Base-by-base conservation (phyloP, 2,113 vertebrate species). In the Delphinapterus leucas region DNA sequence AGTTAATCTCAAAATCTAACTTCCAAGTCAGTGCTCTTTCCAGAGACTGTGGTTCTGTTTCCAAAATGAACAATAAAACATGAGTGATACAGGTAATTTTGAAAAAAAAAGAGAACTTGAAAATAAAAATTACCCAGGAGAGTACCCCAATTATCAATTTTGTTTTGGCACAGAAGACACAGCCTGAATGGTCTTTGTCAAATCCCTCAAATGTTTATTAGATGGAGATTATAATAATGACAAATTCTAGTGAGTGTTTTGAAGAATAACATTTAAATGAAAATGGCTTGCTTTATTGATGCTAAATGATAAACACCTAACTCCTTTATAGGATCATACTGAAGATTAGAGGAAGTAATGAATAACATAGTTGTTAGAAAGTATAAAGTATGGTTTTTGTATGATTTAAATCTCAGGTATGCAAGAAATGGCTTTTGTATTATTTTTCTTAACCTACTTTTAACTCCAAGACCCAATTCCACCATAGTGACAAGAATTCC, bases 141-240 rank as follows among this genome's bases (percentile, higher is more conserved):
- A 82, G 25, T 77, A 93, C 36, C 33, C 77, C 71, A 76, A 55
- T 67, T 82, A 82, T 73, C 47, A 83, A 47, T 86, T 96, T 96
- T 86, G 23, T 96, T 92, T 81, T 96, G 71, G 91, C 85, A 88
- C 26, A 68, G 31, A 63, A 95, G 17, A 67, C 23, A 81, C 31
- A 96, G 10, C 36, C 36, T 88, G 26, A 68, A 79, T 79, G 71
- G 79, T 93, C 26, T 74, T 93, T 82, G 73, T 55, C 68, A 96
- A 97, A 73, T 63, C 70, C 76, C n/a, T 93, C 89, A 86, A 85
- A 87, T 89, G 53, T 94, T 88, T 96, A 79, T 60, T 61, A 73
- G 90, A 82, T 65, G 53, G 74, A 80, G 68, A 53, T 93, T 73
- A 58, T 63, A 74, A 58, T 79, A 79, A 91, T 77, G 55, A 81